Percentiles rank a stretch among this genome's conserved stretches.
Conservation (phyloP, 1,140 invertebrate species). For the Steinernema feltiae region DNA sequence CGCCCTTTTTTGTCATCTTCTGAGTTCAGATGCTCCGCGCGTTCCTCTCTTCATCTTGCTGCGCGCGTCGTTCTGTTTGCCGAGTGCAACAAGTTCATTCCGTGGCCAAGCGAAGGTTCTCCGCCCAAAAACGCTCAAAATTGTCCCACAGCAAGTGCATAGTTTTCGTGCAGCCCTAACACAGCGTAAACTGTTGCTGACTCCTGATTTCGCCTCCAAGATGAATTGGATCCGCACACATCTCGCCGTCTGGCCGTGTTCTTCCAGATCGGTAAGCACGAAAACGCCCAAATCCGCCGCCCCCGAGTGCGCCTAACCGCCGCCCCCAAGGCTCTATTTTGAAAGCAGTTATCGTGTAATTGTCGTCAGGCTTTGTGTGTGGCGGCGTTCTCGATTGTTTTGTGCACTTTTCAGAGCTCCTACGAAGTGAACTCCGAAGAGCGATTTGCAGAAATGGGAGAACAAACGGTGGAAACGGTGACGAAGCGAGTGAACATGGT, state of each 20-base stretch:
- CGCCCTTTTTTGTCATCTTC: neutral
- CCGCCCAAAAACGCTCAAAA: conserved; percentile 1
- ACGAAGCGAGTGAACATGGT: neutral
- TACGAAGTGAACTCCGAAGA: neutral
- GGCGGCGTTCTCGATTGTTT: neutral
- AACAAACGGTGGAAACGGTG: neutral
- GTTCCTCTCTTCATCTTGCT: neutral
- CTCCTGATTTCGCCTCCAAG: neutral
- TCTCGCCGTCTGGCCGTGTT: neutral
- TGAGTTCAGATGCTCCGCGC: neutral
- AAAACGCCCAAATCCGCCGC: neutral
- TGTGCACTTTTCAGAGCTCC: conserved; percentile 5
- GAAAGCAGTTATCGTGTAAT: conserved; percentile 14
- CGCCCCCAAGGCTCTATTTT: neutral
- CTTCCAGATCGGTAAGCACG: conserved; percentile 6
- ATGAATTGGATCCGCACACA: neutral
- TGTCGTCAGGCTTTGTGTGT: neutral
- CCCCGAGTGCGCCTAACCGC: neutral
- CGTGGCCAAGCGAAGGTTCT: neutral
- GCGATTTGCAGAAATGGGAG: neutral
- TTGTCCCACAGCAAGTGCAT: no score
- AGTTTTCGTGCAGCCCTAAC: neutral
- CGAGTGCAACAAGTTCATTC: neutral
- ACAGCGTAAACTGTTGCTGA: neutral
- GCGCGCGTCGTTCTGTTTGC: neutral